Percentiles rank a stretch among this genome's conserved stretches.
Conservation (phyloP, 2,113 vertebrate genomes). For the Casuarius casuarius region DNA sequence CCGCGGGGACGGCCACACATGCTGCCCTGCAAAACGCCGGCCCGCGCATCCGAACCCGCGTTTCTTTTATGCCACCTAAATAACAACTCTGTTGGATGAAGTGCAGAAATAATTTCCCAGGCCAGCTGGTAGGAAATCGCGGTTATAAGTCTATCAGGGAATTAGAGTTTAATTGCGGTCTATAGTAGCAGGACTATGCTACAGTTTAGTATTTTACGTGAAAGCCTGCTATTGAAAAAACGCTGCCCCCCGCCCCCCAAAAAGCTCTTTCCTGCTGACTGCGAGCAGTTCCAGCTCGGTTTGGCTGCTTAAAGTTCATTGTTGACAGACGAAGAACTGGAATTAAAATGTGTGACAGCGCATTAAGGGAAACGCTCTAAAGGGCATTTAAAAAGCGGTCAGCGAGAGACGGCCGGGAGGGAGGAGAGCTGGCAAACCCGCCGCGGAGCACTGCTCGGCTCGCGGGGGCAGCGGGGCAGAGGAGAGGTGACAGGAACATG, state of each 20-base stretch:
- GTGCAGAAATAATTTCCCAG: conserved; percentile 18
- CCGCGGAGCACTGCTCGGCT: not conserved
- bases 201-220: conserved; percentile 45
- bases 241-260: conserved; percentile 7
- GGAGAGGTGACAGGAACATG: not conserved
- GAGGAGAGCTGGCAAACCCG: not conserved
- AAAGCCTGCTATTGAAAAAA: conserved; percentile 41
- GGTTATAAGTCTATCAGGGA: conserved; percentile 37
- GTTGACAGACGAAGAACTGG: not conserved
- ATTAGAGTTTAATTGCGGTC: conserved; percentile 42
- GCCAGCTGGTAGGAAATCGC: conserved; percentile 39
- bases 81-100: conserved; percentile 5
- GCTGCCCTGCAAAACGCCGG: not conserved
- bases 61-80: not conserved
- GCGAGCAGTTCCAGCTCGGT: conserved; percentile 10
- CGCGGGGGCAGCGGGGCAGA: not conserved
- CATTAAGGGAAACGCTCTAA: not conserved
- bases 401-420: not conserved
- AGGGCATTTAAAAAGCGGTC: not conserved
- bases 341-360: conserved; percentile 19
- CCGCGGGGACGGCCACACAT: not conserved
- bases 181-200: not conserved
- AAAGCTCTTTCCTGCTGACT: conserved; percentile 10
- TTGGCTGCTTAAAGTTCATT: conserved; percentile 41
- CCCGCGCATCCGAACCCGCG: not conserved